These are phyloP conservation scores for Tipula confusa DNA, from an alignment of 2,888 invertebrate genomes.

Conservation along the genomic window DNA sequence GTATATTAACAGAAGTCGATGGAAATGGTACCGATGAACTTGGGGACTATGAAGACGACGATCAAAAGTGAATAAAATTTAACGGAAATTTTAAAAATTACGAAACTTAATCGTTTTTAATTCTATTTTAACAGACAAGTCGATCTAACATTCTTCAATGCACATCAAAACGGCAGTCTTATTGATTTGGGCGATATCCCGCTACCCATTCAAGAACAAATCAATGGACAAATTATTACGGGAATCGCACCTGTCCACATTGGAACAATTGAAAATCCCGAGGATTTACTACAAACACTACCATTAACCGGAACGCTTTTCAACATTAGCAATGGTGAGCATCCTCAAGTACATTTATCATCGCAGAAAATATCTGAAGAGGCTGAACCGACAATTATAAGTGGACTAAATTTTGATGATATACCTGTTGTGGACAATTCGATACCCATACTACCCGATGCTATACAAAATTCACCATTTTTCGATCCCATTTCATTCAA, in stretches of 20 bases:
- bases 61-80: slow-evolving; percentile 15
- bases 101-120: background rate
- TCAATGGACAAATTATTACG: slow-evolving; percentile 53
- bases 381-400: slow-evolving; percentile 38
- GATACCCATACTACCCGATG: background rate
- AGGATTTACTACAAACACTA: slow-evolving; percentile 45
- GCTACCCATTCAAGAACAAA: slow-evolving; percentile 54
- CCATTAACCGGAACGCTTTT: slow-evolving; percentile 49
- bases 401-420: slow-evolving; percentile 33
- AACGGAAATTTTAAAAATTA: background rate
- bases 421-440: slow-evolving; percentile 34
- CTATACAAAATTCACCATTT: background rate
- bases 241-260: slow-evolving; percentile 53
- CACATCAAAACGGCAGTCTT: slow-evolving; percentile 50
- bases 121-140: slow-evolving; percentile 47
- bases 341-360: slow-evolving; percentile 46
- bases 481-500: background rate
- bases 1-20: slow-evolving; percentile 55
- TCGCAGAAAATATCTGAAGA: slow-evolving; percentile 42
- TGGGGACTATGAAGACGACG: background rate
- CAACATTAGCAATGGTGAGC: slow-evolving; percentile 49
- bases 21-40: slow-evolving; percentile 47
- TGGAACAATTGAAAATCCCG: slow-evolving; percentile 47
- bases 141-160: slow-evolving; percentile 54
- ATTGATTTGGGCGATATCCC: slow-evolving; percentile 55